phyloP scores from a whole-genome alignment of 2,113 vertebrate genomes.

The Corydoras maculifer region DNA sequence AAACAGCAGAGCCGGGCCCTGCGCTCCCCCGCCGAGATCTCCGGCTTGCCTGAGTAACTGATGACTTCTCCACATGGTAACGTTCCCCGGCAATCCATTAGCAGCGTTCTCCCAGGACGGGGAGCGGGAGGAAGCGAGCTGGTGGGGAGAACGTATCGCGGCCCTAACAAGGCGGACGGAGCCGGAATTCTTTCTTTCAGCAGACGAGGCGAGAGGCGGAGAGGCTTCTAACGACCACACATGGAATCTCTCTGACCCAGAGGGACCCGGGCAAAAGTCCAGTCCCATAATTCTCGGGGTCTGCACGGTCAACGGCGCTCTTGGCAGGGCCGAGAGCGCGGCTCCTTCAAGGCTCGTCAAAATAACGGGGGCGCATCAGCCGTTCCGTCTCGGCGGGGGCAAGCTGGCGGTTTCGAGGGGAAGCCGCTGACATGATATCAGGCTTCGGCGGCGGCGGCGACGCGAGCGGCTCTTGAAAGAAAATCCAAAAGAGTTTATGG shows the following conservation, averaged over 20 bases:
- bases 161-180: conserved; percentile 42
- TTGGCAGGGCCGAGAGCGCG: too few relatives aligned
- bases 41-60: conserved; percentile 44
- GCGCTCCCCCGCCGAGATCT: conserved; percentile 46
- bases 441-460: too few relatives aligned
- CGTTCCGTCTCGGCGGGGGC: too few relatives aligned
- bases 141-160: conserved; percentile 40
- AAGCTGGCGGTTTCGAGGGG: too few relatives aligned
- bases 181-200: conserved; percentile 8
- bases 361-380: too few relatives aligned
- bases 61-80: conserved; percentile 57
- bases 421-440: too few relatives aligned
- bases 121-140: conserved; percentile 32
- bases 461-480: too few relatives aligned
- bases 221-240: conserved; percentile 6
- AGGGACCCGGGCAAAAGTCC: conserved; percentile 19
- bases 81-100: conserved; percentile 46
- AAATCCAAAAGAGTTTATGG: too few relatives aligned
- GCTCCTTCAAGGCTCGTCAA: too few relatives aligned
- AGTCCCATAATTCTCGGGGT: conserved; percentile 18
- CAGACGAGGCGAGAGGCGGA: conserved; percentile 20
- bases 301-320: neutral
- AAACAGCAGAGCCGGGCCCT: neutral
- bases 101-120: conserved; percentile 50
- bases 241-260: conserved; percentile 14